Conservation (phyloP, 2,797 vertebrate genomes). For the Acipenser oxyrinchus region DNA sequence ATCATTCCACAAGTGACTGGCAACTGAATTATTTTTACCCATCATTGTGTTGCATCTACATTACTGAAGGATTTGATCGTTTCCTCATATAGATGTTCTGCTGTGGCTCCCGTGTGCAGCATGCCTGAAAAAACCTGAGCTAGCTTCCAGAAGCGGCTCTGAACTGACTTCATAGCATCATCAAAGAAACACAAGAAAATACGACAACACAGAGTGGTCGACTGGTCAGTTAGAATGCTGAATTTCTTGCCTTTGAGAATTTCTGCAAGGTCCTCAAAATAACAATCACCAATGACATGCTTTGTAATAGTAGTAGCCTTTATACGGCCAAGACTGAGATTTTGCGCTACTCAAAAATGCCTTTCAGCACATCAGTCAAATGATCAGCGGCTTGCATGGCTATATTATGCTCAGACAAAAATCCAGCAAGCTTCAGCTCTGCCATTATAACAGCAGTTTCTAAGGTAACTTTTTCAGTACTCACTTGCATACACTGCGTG, state of each 20-base stretch:
- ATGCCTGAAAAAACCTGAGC: too few relatives aligned
- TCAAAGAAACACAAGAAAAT: too few relatives aligned
- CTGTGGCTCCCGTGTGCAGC: too few relatives aligned
- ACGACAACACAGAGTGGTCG: too few relatives aligned
- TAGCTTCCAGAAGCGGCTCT: too few relatives aligned
- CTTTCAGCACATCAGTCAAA: slow-evolving; percentile 8
- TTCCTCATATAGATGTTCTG: too few relatives aligned
- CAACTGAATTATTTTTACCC: too few relatives aligned
- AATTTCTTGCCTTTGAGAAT: slow-evolving; percentile 15
- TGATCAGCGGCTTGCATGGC: slow-evolving; percentile 3
- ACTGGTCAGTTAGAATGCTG: too few relatives aligned
- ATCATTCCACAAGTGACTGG: too few relatives aligned
- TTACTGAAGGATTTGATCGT: too few relatives aligned
- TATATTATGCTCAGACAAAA: slow-evolving; percentile 17
- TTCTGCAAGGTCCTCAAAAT: slow-evolving; percentile 10
- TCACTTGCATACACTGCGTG: slow-evolving; percentile 12
- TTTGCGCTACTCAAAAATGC: slow-evolving; percentile 11
- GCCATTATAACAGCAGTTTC: slow-evolving; percentile 10
- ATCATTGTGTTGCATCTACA: too few relatives aligned
- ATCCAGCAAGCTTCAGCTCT: slow-evolving; percentile 15
- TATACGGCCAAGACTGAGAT: slow-evolving; percentile 9
- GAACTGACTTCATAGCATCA: too few relatives aligned
- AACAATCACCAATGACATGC: slow-evolving; percentile 5
- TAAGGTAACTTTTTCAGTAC: background rate
- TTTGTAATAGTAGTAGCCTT: background rate